phyloP scores from a whole-genome alignment of 2,888 invertebrate species.

The Miltochrista miniata region DNA sequence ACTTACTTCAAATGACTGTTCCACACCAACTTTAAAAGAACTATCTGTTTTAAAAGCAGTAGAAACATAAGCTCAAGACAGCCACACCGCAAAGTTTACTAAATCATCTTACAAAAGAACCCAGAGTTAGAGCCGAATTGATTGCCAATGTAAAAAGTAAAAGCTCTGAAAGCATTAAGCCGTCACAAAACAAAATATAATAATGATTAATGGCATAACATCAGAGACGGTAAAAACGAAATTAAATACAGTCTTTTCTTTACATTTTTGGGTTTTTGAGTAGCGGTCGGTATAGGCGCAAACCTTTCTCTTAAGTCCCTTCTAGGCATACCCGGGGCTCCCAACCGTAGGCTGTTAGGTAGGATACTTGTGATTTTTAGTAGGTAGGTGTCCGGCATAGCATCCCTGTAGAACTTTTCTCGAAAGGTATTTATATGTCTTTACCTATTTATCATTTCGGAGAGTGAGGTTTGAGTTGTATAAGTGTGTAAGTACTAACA shows the following conservation, averaged over 20 bases:
- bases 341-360: no score
- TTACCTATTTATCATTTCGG: no score
- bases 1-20: no score
- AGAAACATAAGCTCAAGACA: not conserved
- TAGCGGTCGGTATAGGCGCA: not conserved
- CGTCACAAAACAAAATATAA: constrained; percentile 12
- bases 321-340: no score
- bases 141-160: constrained; percentile 8
- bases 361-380: no score
- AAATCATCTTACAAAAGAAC: not conserved
- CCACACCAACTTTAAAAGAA: no score
- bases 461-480: no score
- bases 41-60: no score
- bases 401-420: no score
- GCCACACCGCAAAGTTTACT: not conserved
- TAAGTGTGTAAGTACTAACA: no score
- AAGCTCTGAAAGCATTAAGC: constrained; percentile 11
- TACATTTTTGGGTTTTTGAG: not conserved
- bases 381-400: no score
- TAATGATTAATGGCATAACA: constrained; percentile 13
- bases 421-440: no score
- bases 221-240: constrained; percentile 4
- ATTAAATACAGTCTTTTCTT: not conserved
- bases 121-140: constrained; percentile 1
- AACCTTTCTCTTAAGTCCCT: not conserved